A percentile compares a stretch with the other conserved stretches of the same genome.
phyloP scores from a whole-genome alignment of 2,888 invertebrate species.

The Ophion ellenae region DNA sequence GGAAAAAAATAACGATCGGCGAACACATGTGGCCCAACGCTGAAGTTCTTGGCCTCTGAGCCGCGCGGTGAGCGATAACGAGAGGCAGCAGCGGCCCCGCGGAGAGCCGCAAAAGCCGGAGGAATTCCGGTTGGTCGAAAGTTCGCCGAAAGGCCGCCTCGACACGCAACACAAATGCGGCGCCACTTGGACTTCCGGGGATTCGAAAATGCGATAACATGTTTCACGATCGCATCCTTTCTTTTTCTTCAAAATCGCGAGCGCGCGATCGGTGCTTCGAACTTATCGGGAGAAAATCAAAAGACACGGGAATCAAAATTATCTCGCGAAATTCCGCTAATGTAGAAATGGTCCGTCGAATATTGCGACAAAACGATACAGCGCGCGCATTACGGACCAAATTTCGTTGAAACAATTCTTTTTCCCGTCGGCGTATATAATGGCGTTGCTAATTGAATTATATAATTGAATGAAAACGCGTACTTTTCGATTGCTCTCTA shows the following conservation, averaged over 20 bases:
- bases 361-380: not conserved
- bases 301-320: not conserved
- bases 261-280: not conserved
- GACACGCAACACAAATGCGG: conserved; percentile 37
- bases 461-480: not conserved
- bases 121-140: conserved; percentile 75
- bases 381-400: not conserved
- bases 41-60: conserved; percentile 74
- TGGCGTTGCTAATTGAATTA: not conserved
- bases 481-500: conserved; percentile 5
- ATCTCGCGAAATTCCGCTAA: not conserved
- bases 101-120: conserved; percentile 51
- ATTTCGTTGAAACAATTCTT: not conserved
- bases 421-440: not conserved
- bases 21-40: conserved; percentile 79
- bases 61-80: conserved; percentile 36
- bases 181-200: conserved; percentile 47
- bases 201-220: conserved; percentile 41
- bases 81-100: conserved; percentile 22
- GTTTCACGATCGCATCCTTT: not conserved
- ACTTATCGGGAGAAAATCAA: not conserved
- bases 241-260: not conserved
- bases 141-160: not conserved
- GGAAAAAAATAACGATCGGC: conserved; percentile 49
- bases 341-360: not conserved